Percentiles rank a stretch among this genome's conserved stretches.
Evolutionary conservation across 2,113 vertebrate genomes (phyloP).

Genomic region (Dipodomys merriami): DNA sequence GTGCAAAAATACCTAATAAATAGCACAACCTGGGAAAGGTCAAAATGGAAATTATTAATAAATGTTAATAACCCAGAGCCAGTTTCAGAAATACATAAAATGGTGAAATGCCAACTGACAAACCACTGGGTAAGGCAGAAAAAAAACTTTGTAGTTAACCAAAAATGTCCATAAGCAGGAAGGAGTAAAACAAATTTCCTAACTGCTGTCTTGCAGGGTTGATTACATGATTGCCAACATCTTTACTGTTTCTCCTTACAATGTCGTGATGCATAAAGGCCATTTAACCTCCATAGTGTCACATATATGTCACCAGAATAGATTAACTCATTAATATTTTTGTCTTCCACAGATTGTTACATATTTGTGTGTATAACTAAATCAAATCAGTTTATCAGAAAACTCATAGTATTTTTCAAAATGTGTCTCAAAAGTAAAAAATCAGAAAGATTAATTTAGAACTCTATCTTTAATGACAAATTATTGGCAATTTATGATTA

Average conservation of each 20-base stretch:
- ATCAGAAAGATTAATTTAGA: background rate
- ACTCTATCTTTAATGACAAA: background rate
- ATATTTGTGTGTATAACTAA: too few species aligned
- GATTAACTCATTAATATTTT: background rate
- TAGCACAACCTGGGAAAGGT: slow-evolving; percentile 76
- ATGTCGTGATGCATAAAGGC: background rate
- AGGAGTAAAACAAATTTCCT: slow-evolving; percentile 55
- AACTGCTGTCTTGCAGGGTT: background rate
- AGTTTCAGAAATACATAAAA: slow-evolving; percentile 67
- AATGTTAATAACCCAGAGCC: slow-evolving; percentile 76
- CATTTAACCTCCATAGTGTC: background rate
- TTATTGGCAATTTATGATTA: background rate
- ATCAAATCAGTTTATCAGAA: background rate
- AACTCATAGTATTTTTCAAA: background rate
- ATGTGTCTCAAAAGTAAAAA: background rate
- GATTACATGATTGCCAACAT: background rate
- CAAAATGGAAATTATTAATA: slow-evolving; percentile 79
- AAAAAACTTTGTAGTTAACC: slow-evolving; percentile 69
- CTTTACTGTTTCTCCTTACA: background rate
- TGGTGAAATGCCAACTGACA: slow-evolving; percentile 74
- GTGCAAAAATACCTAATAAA: slow-evolving; percentile 76
- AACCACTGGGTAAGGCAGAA: slow-evolving; percentile 65
- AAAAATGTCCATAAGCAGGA: slow-evolving; percentile 38
- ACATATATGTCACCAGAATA: background rate
- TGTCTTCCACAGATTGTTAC: background rate